Evolutionary conservation across 2,113 vertebrate genomes (phyloP), one percentile per base, ranked within the genome.

Genomic region (Cettia cetti): DNA sequence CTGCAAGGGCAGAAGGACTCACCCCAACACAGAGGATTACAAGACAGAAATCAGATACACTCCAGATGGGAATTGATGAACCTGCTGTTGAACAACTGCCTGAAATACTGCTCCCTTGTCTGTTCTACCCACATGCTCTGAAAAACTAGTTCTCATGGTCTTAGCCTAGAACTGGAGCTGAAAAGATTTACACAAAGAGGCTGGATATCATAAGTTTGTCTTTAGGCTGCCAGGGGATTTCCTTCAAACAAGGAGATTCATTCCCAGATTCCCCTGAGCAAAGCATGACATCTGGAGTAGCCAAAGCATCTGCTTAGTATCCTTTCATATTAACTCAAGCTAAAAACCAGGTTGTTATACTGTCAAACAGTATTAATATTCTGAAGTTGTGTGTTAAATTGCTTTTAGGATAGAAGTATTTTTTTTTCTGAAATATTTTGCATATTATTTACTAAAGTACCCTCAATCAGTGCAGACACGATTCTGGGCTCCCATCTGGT

Each of bases 281-380:
- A 94, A 76, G 18, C 11, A 13, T 0, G 0, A 72, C 94, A 95
- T 89, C 81, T 88, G 89, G 74, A 94, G 54, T 71, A 70, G 33
- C 44, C 7, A 1, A 84, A 95, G 50, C 81, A 94, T 85, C 93
- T 95, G 84, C 23, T 91, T 44, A 30, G 44, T 45, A 37, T 82
- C 50, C 26, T 80, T 89, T 82, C 84, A 66, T 70, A 82, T 80
- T 79, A 92, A 72, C 33, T 90, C 74, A 87, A 85, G 45, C n/a
- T 80, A 74, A 84, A 95, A 70, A 72, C 4, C 45, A 70, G 44
- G 45, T 82, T 77, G 24, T 61, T 76, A 66, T 30, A 57, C 53
- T 91, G 65, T 45, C 77, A 95, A 87, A 79, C 16, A 79, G 33
- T 76, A 91, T 79, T 86, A 82, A 76, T 87, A 85, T 85, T 94